Conservation (phyloP, 1,140 invertebrate genomes). For the Euwallacea fornicatus region DNA sequence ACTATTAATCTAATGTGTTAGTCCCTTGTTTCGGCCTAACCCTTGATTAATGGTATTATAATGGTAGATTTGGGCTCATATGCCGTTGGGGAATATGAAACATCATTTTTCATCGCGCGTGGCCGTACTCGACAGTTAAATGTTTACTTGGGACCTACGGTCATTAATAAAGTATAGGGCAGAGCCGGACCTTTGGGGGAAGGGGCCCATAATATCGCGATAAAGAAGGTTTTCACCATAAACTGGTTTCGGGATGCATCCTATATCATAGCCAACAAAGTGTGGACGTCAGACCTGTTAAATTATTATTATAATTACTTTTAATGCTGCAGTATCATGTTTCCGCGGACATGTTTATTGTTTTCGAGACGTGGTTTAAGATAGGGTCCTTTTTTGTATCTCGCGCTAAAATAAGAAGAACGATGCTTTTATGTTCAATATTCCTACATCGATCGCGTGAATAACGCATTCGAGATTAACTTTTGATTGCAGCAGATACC, state of each 20-base stretch:
- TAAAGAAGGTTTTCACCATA: constrained; percentile 18
- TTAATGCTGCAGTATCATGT: constrained; percentile 47
- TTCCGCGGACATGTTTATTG: constrained; percentile 47
- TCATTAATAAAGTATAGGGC: constrained; percentile 28
- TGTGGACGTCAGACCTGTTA: constrained; percentile 40
- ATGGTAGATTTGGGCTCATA: constrained; percentile 37
- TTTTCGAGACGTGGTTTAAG: constrained; percentile 40
- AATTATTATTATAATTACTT: constrained; percentile 50
- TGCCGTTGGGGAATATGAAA: constrained; percentile 34
- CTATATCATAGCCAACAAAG: constrained; percentile 44
- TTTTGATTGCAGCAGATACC: neutral
- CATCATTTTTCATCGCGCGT: constrained; percentile 30
- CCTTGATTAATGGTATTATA: constrained; percentile 37
- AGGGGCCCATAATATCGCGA: neutral
- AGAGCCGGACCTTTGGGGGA: neutral
- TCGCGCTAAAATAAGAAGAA: constrained; percentile 30
- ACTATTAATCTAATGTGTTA: constrained; percentile 37
- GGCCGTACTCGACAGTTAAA: constrained; percentile 17
- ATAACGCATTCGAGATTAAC: neutral
- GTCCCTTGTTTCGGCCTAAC: constrained; percentile 28
- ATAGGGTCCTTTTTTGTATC: constrained; percentile 31
- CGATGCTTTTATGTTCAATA: constrained; percentile 31
- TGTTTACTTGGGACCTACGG: constrained; percentile 21
- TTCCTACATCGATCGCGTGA: constrained; percentile 17
- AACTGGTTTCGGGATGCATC: constrained; percentile 26